Evolutionary conservation across 2,888 invertebrate species (phyloP), one percentile per base, ranked within the genome.

Genomic region (Apantesis nais): DNA sequence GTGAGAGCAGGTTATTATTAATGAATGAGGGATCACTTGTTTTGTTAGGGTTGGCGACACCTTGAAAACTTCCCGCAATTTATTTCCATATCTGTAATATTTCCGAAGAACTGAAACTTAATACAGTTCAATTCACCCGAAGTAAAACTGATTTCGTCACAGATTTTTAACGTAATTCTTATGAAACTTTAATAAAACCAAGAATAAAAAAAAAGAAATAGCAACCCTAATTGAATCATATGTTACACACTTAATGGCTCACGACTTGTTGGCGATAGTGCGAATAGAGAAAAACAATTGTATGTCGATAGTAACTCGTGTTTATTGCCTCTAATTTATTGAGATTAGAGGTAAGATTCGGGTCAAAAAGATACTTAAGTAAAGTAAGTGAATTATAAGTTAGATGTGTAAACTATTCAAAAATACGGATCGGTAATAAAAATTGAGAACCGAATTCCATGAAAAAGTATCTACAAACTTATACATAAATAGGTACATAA

Each of bases 1-100:
- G 89, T 83, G 86, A 89, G 88, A 89, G 89, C 88, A 86, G 86
- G 85, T 89, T 89, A 89, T 92, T 90, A 92, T 92, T 93, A 93
- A 93, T 93, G 92, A 92, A 90, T 85, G 89, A 89, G 88, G 89
- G 89, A 89, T 89, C 90, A 88, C 87, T 90, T 85, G 88, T 82
- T 87, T 78, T 79, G 72, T 77, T 82, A 82, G 82, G 82, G 82
- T 75, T 82, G 82, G 52, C 76, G 5, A 72, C 41, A 74, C 39
- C 34, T 60, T 29, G 16, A 72, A 63, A 60, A 44, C 11, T 62
- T 41, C 16, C 41, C 9, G 34, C 22, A 61, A 58, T 31, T 34
- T 34, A 12, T 31, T 44, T 61, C 19, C 11, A 25, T 48, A 44
- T 1, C 22, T 44, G 1, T 22, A 41, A 29, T 44, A 3, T 44